Evolutionary conservation across 2,797 vertebrate genomes (phyloP).

Genomic region (Halcyon leucocephala): DNA sequence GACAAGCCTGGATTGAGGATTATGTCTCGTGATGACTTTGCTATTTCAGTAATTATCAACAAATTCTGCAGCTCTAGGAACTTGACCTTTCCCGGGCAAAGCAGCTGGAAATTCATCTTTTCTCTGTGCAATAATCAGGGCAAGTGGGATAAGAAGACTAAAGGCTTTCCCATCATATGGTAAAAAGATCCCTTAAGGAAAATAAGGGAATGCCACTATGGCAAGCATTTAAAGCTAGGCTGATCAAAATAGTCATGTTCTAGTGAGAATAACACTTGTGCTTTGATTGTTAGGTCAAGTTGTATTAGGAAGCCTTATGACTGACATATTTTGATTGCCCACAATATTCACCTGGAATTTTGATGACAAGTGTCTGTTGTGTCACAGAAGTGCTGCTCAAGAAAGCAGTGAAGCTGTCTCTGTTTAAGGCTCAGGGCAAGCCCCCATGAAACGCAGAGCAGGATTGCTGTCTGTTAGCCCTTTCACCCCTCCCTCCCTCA

Average conservation of each 20-base stretch:
- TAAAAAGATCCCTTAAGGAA: background rate
- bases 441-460: too few relatives aligned
- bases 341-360: background rate
- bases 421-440: too few relatives aligned
- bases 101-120: background rate
- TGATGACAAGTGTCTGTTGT: background rate
- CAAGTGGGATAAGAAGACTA: background rate
- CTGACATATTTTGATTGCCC: background rate
- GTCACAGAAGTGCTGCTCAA: background rate
- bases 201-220: background rate
- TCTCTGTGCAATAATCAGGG: background rate
- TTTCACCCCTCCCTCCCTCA: too few relatives aligned
- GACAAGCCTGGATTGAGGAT: too few relatives aligned
- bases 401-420: background rate
- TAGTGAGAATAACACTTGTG: background rate
- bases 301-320: background rate
- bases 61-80: background rate
- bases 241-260: background rate
- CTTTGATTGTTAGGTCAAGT: background rate
- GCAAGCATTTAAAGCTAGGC: background rate
- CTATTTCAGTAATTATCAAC: background rate
- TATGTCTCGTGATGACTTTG: too few relatives aligned
- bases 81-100: background rate
- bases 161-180: background rate
- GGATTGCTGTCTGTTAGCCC: too few relatives aligned